phyloP scores from a whole-genome alignment of 92 coral and sea anemone species.

The Zoanthus gigantus region DNA sequence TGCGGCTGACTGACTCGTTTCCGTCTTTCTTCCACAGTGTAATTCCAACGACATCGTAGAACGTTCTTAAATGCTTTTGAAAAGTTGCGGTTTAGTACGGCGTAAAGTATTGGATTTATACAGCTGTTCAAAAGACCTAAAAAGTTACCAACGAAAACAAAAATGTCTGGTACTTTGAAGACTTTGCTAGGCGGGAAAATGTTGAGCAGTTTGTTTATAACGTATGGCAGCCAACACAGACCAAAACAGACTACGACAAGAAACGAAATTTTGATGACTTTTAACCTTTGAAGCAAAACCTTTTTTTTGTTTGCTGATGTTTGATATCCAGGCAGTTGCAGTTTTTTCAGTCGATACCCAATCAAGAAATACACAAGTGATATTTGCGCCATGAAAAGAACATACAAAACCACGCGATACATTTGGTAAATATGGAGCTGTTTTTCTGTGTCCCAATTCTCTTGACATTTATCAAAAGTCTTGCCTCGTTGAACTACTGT shows the following conservation, averaged over 20 bases:
- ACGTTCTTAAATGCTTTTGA: slow-evolving; percentile 76
- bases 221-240: slow-evolving; percentile 82
- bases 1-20: slow-evolving; percentile 38
- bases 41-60: slow-evolving; percentile 76
- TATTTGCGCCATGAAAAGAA: slow-evolving; percentile 74
- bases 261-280: slow-evolving; percentile 80
- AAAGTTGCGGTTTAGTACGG: slow-evolving; percentile 77
- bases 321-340: slow-evolving; percentile 82
- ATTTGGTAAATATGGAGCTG: slow-evolving; percentile 70
- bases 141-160: slow-evolving; percentile 80
- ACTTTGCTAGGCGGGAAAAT: slow-evolving; percentile 71
- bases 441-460: slow-evolving; percentile 68
- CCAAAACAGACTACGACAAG: slow-evolving; percentile 77
- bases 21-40: slow-evolving; percentile 77
- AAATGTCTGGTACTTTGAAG: slow-evolving; percentile 64
- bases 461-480: slow-evolving; percentile 65
- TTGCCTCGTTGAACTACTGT: slow-evolving; percentile 32
- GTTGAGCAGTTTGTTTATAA: slow-evolving; percentile 79
- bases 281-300: slow-evolving; percentile 68
- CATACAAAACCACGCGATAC: slow-evolving; percentile 74
- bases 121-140: slow-evolving; percentile 81
- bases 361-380: slow-evolving; percentile 74
- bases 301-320: slow-evolving; percentile 70
- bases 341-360: slow-evolving; percentile 73
- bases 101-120: slow-evolving; percentile 79